phyloP scores from a whole-genome alignment of 1,140 invertebrate species.

The Macrostomum lignano region DNA sequence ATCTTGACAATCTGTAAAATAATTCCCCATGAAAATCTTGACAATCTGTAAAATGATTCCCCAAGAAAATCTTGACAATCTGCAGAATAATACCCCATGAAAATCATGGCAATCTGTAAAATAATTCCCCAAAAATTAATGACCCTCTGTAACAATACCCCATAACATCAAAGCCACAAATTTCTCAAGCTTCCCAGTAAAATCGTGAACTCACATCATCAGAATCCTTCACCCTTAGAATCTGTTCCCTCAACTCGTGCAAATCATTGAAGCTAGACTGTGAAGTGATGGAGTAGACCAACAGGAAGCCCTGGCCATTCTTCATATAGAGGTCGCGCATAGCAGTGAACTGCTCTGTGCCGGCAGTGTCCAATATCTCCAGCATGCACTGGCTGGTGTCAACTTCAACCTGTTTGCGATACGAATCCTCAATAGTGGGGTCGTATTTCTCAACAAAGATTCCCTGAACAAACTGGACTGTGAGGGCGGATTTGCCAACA shows the following conservation, averaged over 20 bases:
- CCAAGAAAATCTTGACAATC: too few species aligned
- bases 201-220: too few species aligned
- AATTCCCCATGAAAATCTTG: too few species aligned
- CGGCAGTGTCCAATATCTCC: conserved; percentile 63
- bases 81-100: too few species aligned
- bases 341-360: conserved; percentile 97
- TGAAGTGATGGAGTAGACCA: conserved; percentile 83
- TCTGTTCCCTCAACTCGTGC: conserved; percentile 89
- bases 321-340: conserved; percentile 99
- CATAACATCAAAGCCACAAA: too few species aligned
- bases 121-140: too few species aligned
- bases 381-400: conserved; percentile 8
- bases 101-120: too few species aligned
- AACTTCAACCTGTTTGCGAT: conserved; percentile 22
- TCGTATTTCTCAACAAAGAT: conserved; percentile 99
- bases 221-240: conserved; percentile 71
- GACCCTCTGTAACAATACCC: too few species aligned
- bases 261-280: conserved; percentile 99
- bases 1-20: too few species aligned
- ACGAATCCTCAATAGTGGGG: conserved; percentile 65
- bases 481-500: conserved; percentile 83
- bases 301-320: conserved; percentile 92
- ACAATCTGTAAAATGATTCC: too few species aligned
- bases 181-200: too few species aligned
- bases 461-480: conserved; percentile 87